phyloP scores from a whole-genome alignment of 2,113 vertebrate genomes.

The Sorex araneus region DNA sequence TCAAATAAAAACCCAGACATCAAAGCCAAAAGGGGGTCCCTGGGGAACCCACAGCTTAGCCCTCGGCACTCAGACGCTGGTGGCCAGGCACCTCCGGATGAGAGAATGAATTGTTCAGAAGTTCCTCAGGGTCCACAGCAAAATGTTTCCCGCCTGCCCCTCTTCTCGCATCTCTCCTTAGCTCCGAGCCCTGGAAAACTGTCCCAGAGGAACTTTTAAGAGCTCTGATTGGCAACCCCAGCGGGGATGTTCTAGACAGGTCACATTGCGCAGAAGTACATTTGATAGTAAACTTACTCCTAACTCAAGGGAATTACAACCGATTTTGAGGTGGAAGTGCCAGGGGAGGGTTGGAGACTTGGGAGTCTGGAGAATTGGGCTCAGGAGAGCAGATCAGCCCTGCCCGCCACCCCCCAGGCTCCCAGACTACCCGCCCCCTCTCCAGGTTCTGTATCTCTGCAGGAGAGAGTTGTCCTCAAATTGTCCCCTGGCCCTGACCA shows the following conservation, averaged over 20 bases:
- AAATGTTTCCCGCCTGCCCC: rapidly evolving
- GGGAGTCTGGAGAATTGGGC: background rate
- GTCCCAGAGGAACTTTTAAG: background rate
- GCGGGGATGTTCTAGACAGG: background rate
- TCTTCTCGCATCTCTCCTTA: background rate
- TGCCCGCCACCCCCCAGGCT: rapidly evolving
- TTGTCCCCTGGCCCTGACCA: background rate
- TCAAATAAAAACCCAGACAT: rapidly evolving
- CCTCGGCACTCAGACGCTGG: background rate
- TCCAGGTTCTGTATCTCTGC: background rate
- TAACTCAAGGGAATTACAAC: background rate
- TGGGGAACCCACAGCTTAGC: background rate
- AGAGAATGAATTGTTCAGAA: background rate
- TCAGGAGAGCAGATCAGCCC: background rate
- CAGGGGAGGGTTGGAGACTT: background rate
- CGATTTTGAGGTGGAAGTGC: background rate
- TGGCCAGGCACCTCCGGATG: background rate
- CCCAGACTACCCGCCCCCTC: background rate
- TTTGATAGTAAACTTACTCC: background rate
- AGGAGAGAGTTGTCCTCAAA: background rate
- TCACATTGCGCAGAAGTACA: too few relatives aligned
- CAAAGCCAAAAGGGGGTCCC: background rate
- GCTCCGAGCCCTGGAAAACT: background rate
- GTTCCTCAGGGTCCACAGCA: background rate
- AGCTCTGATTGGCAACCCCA: background rate